A percentile compares a stretch with the other conserved stretches of the same genome.
Conservation (phyloP, 2,888 invertebrate genomes). For the Drosophila testacea region DNA sequence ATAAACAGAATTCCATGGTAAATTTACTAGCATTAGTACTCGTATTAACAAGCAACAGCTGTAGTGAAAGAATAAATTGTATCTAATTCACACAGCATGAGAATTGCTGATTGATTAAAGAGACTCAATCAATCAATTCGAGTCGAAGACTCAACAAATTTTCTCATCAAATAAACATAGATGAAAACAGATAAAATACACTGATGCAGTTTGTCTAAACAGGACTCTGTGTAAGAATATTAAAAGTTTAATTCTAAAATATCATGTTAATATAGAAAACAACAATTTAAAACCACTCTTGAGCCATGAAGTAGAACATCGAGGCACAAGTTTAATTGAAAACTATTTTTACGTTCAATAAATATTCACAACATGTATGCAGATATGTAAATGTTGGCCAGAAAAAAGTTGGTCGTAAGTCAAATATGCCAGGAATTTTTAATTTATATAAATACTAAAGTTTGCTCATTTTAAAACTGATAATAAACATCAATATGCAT, state of each 20-base stretch:
- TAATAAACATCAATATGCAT: not conserved
- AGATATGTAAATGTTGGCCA: not conserved
- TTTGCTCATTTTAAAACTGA: conserved; percentile 1
- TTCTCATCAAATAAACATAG: not conserved
- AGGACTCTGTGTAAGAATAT: too few relatives aligned
- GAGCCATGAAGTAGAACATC: too few relatives aligned
- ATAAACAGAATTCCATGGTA: conserved; percentile 19
- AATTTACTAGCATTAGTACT: not conserved
- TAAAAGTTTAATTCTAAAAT: too few relatives aligned
- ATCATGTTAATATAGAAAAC: too few relatives aligned
- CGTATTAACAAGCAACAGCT: conserved; percentile 15
- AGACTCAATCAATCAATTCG: conserved; percentile 53
- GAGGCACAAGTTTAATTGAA: not conserved
- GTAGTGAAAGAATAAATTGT: not conserved
- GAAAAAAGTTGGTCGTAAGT: not conserved
- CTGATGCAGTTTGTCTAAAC: too few relatives aligned
- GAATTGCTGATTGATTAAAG: conserved; percentile 53
- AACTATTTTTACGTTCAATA: not conserved
- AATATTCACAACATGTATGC: conserved; percentile 13
- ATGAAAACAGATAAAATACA: not conserved
- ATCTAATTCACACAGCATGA: conserved; percentile 20
- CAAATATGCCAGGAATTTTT: conserved; percentile 28
- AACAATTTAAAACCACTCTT: too few relatives aligned
- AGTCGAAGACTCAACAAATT: not conserved
- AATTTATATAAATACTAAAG: conserved; percentile 11